phyloP scores from a whole-genome alignment of 2,113 vertebrate species.

The Petaurus breviceps region DNA sequence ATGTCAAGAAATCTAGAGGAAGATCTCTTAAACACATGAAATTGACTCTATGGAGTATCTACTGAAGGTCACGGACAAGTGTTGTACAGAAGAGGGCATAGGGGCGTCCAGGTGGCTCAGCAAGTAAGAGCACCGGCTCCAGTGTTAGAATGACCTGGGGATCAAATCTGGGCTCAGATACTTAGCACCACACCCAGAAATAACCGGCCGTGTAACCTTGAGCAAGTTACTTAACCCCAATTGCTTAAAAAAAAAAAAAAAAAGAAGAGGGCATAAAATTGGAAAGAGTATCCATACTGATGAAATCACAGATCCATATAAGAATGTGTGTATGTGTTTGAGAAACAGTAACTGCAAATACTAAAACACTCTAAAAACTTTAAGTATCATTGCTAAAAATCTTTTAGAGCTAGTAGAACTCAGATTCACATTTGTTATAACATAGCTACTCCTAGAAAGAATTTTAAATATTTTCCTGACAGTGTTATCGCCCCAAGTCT shows the following conservation, averaged over 20 bases:
- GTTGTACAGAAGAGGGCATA: not conserved
- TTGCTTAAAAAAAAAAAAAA: too few relatives aligned
- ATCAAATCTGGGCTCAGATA: too few relatives aligned
- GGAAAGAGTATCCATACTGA: not conserved
- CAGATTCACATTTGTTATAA: not conserved
- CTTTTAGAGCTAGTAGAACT: constrained; percentile 27
- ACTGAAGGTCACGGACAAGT: not conserved
- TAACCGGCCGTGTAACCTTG: too few relatives aligned
- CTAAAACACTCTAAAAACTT: not conserved
- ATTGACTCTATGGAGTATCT: not conserved
- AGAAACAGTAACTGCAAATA: not conserved
- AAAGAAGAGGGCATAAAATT: not conserved
- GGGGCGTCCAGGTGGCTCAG: too few relatives aligned
- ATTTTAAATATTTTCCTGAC: constrained; percentile 10
- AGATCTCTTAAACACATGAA: not conserved
- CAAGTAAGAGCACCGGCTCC: too few relatives aligned
- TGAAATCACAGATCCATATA: not conserved
- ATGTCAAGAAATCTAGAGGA: not conserved
- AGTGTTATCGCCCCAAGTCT: constrained; percentile 1
- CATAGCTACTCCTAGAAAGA: not conserved
- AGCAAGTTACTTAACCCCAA: too few relatives aligned
- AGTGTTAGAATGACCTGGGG: too few relatives aligned
- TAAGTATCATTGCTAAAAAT: not conserved
- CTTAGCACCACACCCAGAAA: too few relatives aligned
- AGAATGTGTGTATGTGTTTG: not conserved